Percentiles rank a stretch among this genome's conserved stretches.
Conservation (phyloP, 2,113 vertebrate genomes). For the western clawed frog (Xenopus tropicalis) region UCB_Xtro_10.0 CM004447.2:130469001-130469500, state of each 20-base stretch:
- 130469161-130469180: no score
- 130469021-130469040: no score
- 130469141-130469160: no score
- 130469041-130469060: no score
- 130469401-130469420: not conserved
- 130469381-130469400: constrained; percentile 3
- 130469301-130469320: constrained; percentile 8
- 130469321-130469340: not conserved
- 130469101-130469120: no score
- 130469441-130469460: not conserved
- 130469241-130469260: not conserved
- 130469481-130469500: constrained; percentile 13
- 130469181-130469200: no score
- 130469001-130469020: no score
- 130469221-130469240: not conserved
- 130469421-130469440: not conserved
- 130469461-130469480: not conserved
- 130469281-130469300: constrained; percentile 3
- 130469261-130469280: not conserved
- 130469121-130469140: no score
- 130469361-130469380: constrained; percentile 10
- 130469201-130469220: no score
- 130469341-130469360: constrained; percentile 5
- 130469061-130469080: no score
- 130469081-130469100: no score